Evolutionary conservation across 2,113 vertebrate genomes (phyloP), one percentile per base, ranked within the genome.

Genomic region (Panthera leo): DNA sequence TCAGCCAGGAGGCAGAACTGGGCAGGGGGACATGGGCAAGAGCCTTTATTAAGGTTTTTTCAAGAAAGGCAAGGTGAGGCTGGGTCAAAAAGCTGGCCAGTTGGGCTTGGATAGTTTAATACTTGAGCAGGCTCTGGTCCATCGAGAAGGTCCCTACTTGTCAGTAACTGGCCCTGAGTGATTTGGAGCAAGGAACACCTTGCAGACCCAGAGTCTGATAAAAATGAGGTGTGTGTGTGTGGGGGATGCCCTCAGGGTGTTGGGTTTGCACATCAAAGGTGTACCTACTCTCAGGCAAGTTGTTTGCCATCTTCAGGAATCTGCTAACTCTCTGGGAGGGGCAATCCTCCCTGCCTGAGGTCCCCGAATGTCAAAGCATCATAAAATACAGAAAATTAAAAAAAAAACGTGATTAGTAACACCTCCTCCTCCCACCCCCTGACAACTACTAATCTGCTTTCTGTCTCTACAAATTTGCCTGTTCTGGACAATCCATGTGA

Each of bases 1-100:
- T 14, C 2, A 29, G 53, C 31, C 53, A 68, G 36, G 13, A 31
- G 51, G 55, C n/a, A 18, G 93, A 9, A 61, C 7, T 61, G 15
- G 39, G 67, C 45, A 45, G 6, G 16, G 70, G 9, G 4, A 7
- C 3, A 0, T 7, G 39, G 0, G n/a, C 45, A 0, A 36, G 25
- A 42, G 45, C 18, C 1, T 67, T 2, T 3, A 10, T 9, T 7
- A 7, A 14, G 63, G 34, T 7, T 71, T 78, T 34, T 45, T 5
- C 2, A 2, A 34, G 48, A 23, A 21, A 18, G 73, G 53, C 7
- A 2, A 23, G 29, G 23, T 0, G 2, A 2, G 14, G 29, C 25
- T 4, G 14, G 51, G 70, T 10, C 5, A 9, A 34, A 19, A 2
- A 0, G 9, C 9, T 3, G 23, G 51, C 39, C 2, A 3, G 16